These are phyloP conservation scores for Grus americana DNA, from an alignment of 2,113 vertebrate species.

Conservation along the genomic window DNA sequence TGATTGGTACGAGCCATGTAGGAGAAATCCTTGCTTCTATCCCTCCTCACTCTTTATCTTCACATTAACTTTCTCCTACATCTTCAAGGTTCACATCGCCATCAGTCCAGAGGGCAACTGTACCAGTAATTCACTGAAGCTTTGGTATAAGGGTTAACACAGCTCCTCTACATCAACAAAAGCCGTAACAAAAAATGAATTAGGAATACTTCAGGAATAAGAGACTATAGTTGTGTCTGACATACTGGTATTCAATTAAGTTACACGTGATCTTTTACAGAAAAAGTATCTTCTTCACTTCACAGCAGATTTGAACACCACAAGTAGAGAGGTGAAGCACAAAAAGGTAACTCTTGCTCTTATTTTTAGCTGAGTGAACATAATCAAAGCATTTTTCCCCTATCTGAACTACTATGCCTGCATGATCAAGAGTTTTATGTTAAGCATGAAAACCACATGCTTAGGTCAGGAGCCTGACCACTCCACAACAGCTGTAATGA, in stretches of 20 bases:
- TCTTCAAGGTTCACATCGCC: not conserved
- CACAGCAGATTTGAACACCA: not conserved
- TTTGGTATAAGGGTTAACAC: not conserved
- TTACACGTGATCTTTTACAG: not conserved
- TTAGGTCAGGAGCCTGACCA: not conserved
- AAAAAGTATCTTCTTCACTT: not conserved
- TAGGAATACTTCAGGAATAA: not conserved
- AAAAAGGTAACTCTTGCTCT: not conserved
- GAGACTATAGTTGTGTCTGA: not conserved
- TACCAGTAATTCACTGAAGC: not conserved
- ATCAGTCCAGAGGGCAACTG: not conserved
- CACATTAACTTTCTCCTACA: not conserved
- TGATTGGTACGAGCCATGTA: not conserved
- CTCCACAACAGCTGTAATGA: not conserved
- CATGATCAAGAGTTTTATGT: not conserved
- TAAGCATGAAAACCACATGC: not conserved
- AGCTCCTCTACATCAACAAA: not conserved
- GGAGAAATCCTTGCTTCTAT: not conserved
- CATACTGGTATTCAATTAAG: not conserved
- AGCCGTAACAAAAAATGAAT: not conserved
- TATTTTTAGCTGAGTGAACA: not conserved
- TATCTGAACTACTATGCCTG: not conserved
- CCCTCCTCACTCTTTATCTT: not conserved
- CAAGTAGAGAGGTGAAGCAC: not conserved
- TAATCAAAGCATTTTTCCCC: not conserved